Evolutionary conservation across 2,797 vertebrate genomes (phyloP).

Genomic region (Helarctos malayanus): DNA sequence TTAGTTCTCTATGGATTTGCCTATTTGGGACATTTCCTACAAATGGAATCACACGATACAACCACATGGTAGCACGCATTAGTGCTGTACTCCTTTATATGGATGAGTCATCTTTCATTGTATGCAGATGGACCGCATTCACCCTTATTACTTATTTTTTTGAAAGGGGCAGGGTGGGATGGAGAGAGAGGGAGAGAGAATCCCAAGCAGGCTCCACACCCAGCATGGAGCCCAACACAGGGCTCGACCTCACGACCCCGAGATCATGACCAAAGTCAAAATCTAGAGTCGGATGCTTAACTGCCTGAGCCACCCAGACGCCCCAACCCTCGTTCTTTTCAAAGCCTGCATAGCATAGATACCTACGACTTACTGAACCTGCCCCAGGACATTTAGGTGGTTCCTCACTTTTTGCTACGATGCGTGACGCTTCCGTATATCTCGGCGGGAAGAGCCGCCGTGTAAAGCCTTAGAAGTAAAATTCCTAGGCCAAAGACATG

Average conservation of each 20-base stretch:
- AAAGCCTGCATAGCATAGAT: background rate
- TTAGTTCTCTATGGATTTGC: background rate
- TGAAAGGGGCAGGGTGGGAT: background rate
- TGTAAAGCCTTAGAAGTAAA: background rate
- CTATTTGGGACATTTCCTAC: background rate
- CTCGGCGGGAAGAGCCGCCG: background rate
- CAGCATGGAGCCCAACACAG: background rate
- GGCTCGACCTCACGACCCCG: background rate
- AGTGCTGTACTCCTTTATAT: background rate
- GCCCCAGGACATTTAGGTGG: background rate
- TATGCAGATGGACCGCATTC: background rate
- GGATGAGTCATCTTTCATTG: no score
- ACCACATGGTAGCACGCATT: background rate
- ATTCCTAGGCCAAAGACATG: background rate
- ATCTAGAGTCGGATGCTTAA: background rate
- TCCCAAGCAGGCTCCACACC: background rate
- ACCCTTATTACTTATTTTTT: background rate
- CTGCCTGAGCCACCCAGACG: background rate
- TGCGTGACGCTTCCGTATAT: background rate
- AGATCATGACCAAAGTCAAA: background rate
- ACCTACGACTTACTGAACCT: background rate
- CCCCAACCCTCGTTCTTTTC: background rate
- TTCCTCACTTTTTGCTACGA: background rate
- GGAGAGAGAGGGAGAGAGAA: background rate
- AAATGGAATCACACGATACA: background rate